These are phyloP conservation scores for Sympetrum striolatum DNA, from an alignment of 2,888 invertebrate species.

Conservation along the genomic window DNA sequence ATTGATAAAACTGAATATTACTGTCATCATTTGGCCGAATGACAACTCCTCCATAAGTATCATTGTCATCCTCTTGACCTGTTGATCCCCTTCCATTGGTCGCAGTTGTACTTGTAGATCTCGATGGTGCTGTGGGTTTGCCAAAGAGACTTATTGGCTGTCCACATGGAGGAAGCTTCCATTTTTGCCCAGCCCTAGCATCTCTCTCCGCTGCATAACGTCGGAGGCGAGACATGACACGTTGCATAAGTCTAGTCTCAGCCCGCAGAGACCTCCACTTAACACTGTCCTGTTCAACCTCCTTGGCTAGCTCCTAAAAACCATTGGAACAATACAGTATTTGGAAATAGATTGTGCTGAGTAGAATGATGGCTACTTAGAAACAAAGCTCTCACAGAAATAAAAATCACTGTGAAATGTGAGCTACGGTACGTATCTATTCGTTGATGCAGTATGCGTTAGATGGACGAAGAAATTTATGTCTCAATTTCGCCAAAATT, in stretches of 20 bases:
- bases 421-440: neutral
- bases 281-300: conserved; percentile 71
- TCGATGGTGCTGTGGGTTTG: conserved; percentile 53
- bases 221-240: conserved; percentile 69
- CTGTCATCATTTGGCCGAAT: conserved; percentile 73
- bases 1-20: conserved; percentile 56
- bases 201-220: conserved; percentile 68
- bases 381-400: too few relatives aligned
- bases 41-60: conserved; percentile 54
- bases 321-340: too few relatives aligned
- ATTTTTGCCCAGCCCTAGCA: conserved; percentile 69
- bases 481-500: too few relatives aligned
- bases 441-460: too few relatives aligned
- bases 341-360: too few relatives aligned
- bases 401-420: too few relatives aligned
- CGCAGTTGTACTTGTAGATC: conserved; percentile 60
- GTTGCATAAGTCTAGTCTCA: conserved; percentile 73
- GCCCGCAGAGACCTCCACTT: conserved; percentile 68
- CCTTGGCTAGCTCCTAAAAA: conserved; percentile 70
- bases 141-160: conserved; percentile 73
- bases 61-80: conserved; percentile 50
- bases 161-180: conserved; percentile 74
- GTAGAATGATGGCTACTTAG: too few relatives aligned
- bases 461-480: too few relatives aligned
- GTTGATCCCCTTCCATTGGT: neutral